Evolutionary conservation across 2,888 invertebrate genomes (phyloP), one percentile per base, ranked within the genome.

Genomic region (Cryptocephalus moraei): DNA sequence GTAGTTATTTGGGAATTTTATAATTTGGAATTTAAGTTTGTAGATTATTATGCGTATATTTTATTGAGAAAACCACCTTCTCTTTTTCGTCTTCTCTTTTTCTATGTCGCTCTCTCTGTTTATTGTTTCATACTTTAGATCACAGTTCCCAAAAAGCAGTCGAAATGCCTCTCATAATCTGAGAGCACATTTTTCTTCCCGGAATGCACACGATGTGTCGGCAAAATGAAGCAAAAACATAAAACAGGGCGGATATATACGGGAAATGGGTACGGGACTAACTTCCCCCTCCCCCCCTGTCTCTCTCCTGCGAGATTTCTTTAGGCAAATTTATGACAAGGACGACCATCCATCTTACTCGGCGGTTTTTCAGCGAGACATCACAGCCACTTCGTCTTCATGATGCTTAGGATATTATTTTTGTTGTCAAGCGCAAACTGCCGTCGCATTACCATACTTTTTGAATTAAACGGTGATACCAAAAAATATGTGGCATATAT

Each of bases 301-400:
- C 6, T 22, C 61, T 58, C 60, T 56, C 63, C 56, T 61, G 51
- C 41, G 62, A 53, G 62, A 63, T 62, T 65, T 63, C 65, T 64
- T 66, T 64, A 65, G 63, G 65, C 64, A 66, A 66, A 67, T 67
- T 67, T 67, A 67, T 65, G 64, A 65, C 65, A 59, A 59, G 59
- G 55, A 50, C 49, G 54, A 51, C 59, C 64, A 65, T 67, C 64
- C 63, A 67, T 67, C 67, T 65, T 64, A 56, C 42, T 52, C 49
- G 49, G 45, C 39, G 47, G 47, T 54, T 54, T 54, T 54, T 54
- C 49, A 45, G 45, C 45, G 36, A 42, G 43, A 43, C 45, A 43
- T 49, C 49, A 49, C 33, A 12, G 40, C 45, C 45, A 45, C 33
- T 45, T 33, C 41, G 42, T 49, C 49, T 46, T 45, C 46, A 41